Conservation (phyloP, 2,113 vertebrate genomes). For the Lycocorax pyrrhopterus region DNA sequence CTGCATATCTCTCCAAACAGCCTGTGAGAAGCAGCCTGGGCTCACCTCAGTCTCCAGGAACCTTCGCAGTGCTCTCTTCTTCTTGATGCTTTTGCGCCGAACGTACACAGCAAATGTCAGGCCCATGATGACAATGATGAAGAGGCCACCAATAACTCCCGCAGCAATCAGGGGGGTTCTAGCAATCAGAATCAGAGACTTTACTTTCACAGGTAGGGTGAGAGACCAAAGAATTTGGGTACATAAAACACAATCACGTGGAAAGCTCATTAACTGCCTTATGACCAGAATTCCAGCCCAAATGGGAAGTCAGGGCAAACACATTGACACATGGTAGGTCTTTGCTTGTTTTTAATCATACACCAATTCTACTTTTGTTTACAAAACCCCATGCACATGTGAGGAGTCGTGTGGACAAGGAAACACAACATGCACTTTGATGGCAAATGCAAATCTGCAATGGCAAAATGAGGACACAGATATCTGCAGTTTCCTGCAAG, state of each 20-base stretch:
- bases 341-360: neutral
- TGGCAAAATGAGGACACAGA: conserved; percentile 39
- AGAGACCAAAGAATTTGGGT: neutral
- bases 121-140: conserved; percentile 90
- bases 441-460: conserved; percentile 43
- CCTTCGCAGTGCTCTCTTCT: conserved; percentile 90
- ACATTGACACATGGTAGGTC: neutral
- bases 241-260: neutral
- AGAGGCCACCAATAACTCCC: conserved; percentile 89
- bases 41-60: conserved; percentile 97
- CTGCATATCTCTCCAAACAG: neutral
- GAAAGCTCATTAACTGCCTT: neutral
- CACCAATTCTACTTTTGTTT: neutral
- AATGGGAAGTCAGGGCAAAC: neutral
- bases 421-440: conserved; percentile 58
- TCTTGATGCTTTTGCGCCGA: conserved; percentile 94
- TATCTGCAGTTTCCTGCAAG: neutral
- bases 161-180: conserved; percentile 95
- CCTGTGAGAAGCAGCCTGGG: neutral
- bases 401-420: conserved; percentile 33
- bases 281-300: neutral
- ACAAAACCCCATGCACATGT: conserved; percentile 56
- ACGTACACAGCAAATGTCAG: conserved; percentile 89
- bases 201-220: neutral
- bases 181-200: conserved; percentile 54